These are phyloP conservation scores for Drosophila micromelanica DNA, from an alignment of 1,140 invertebrate genomes.

Conservation along the genomic window DNA sequence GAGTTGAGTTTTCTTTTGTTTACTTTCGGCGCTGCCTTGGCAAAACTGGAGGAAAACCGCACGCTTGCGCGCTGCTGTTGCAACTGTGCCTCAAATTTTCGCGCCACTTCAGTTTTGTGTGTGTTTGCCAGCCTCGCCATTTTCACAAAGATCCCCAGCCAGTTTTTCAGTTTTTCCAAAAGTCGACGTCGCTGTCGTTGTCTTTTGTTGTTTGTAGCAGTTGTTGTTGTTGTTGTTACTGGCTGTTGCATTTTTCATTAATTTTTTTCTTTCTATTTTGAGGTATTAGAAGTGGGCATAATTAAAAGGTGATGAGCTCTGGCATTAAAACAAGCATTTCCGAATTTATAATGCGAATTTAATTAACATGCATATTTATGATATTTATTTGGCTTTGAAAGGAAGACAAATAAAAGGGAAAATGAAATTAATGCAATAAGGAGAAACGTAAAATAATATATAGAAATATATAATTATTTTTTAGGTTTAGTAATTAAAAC, in stretches of 20 bases:
- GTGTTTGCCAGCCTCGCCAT: constrained; percentile 61
- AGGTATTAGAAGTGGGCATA: constrained; percentile 33
- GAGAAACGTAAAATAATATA: no score
- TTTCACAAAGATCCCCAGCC: constrained; percentile 57
- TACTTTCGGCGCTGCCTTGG: constrained; percentile 44
- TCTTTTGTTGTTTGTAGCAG: not conserved
- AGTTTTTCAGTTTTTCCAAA: constrained; percentile 52
- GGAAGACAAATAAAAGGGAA: not conserved
- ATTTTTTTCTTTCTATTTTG: constrained; percentile 38
- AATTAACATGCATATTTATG: constrained; percentile 38
- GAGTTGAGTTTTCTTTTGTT: constrained; percentile 65
- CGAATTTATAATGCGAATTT: constrained; percentile 18
- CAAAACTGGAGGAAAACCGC: constrained; percentile 72
- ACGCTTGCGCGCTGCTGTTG: constrained; percentile 78
- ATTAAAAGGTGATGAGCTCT: constrained; percentile 46
- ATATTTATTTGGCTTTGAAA: not conserved
- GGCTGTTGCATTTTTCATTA: constrained; percentile 48
- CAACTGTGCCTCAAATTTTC: constrained; percentile 82
- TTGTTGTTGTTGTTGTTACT: constrained; percentile 19
- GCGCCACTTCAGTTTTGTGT: constrained; percentile 82
- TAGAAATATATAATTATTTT: no score
- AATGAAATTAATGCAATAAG: no score
- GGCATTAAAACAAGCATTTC: constrained; percentile 36
- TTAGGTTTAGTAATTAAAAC: no score
- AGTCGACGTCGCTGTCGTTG: constrained; percentile 13